Percentiles rank a stretch among this genome's conserved stretches.
Conservation (phyloP, 2,113 vertebrate species). For the Azemiops feae region DNA sequence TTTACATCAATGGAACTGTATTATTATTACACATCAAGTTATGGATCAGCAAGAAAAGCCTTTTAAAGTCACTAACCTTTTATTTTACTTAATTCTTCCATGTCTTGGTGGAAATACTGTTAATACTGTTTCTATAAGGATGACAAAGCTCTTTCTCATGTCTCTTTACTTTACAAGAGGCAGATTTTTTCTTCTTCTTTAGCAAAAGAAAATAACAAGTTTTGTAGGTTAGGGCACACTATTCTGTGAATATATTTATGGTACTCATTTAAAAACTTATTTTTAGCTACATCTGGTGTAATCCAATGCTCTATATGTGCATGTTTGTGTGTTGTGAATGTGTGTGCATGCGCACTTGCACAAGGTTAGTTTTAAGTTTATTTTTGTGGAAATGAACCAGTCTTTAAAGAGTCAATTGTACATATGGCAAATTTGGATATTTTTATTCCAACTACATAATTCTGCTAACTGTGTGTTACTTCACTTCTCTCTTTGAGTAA, state of each 20-base stretch:
- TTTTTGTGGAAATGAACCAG: background rate
- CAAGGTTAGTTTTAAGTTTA: background rate
- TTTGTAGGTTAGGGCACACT: background rate
- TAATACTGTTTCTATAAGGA: too few relatives aligned
- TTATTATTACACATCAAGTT: background rate
- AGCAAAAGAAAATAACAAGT: slow-evolving; percentile 20
- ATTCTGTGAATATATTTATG: slow-evolving; percentile 5
- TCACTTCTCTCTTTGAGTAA: background rate
- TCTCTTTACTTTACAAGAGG: slow-evolving; percentile 36
- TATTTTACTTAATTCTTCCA: background rate
- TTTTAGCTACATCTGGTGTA: background rate
- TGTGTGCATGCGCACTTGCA: background rate
- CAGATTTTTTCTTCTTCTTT: slow-evolving; percentile 3
- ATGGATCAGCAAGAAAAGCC: background rate
- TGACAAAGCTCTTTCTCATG: too few relatives aligned
- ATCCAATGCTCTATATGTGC: background rate
- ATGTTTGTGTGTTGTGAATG: background rate
- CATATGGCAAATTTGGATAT: rapidly evolving
- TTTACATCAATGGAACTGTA: background rate
- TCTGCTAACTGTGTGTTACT: background rate
- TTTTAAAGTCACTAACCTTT: background rate
- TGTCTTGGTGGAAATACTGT: background rate
- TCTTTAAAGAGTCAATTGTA: rapidly evolving
- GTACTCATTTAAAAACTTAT: background rate
- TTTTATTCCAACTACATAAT: slow-evolving; percentile 27